Evolutionary conservation across 2,888 invertebrate genomes (phyloP).

Genomic region (Lithosia quadra): DNA sequence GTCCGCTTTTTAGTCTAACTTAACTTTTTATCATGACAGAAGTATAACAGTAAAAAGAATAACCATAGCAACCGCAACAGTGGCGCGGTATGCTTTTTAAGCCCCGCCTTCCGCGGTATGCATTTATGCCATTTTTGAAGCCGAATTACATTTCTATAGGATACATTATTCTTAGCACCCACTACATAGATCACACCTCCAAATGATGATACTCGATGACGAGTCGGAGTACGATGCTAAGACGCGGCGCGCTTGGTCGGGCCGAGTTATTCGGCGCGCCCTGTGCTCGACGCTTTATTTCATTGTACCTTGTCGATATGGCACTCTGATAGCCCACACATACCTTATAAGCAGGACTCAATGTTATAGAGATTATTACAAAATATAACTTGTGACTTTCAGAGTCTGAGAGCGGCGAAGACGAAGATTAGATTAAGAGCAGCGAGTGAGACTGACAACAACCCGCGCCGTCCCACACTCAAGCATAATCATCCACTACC

Average conservation of each 20-base stretch:
- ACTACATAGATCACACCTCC: too few species aligned
- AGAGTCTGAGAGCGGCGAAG: constrained; percentile 86
- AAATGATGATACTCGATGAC: constrained; percentile 86
- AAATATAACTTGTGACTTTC: constrained; percentile 44
- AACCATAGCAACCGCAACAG: too few species aligned
- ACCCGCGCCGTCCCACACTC: constrained; percentile 55
- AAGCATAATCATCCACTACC: constrained; percentile 44
- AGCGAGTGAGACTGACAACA: constrained; percentile 84
- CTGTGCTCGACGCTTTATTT: constrained; percentile 48
- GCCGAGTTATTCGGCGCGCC: constrained; percentile 71
- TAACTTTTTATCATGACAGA: too few species aligned
- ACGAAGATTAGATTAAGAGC: constrained; percentile 85
- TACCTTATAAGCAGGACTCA: neutral
- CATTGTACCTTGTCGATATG: constrained; percentile 71
- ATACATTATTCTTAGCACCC: too few species aligned
- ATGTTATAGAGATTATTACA: neutral
- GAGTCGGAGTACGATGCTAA: constrained; percentile 75
- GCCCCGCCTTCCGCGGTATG: too few species aligned
- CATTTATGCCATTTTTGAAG: too few species aligned
- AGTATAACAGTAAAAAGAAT: too few species aligned
- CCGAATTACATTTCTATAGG: too few species aligned
- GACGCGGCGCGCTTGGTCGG: constrained; percentile 50
- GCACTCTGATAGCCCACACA: constrained; percentile 72
- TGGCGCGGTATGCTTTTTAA: too few species aligned
- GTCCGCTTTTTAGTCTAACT: too few species aligned